Evolutionary conservation across 2,113 vertebrate genomes (phyloP).

Genomic region (Hemicordylus capensis): DNA sequence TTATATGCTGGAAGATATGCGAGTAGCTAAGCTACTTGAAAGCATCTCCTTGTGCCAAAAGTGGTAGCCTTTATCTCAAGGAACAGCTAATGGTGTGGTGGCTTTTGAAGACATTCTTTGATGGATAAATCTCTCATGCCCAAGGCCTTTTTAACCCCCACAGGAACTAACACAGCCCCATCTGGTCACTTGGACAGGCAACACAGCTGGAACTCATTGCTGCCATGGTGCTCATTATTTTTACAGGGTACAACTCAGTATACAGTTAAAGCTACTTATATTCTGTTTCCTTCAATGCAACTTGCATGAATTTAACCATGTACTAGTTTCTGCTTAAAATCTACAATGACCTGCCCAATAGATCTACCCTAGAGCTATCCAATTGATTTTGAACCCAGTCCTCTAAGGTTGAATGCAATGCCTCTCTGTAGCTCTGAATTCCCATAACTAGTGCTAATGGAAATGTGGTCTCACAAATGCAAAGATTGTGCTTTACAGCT

Average conservation of each 20-base stretch:
- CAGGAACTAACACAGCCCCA: background rate
- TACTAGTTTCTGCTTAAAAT: background rate
- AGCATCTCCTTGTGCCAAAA: constrained; percentile 47
- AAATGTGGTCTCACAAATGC: background rate
- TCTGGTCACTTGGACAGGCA: background rate
- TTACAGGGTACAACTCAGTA: background rate
- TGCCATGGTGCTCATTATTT: background rate
- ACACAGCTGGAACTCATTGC: background rate
- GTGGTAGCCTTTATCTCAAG: background rate
- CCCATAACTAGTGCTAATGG: background rate
- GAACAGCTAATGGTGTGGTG: constrained; percentile 17
- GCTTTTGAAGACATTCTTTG: background rate
- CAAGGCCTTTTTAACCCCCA: background rate
- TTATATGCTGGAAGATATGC: too few species aligned
- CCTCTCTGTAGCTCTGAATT: background rate
- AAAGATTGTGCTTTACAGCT: background rate
- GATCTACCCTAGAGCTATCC: background rate
- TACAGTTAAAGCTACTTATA: background rate
- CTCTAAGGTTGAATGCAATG: background rate
- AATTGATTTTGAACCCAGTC: background rate
- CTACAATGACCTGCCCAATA: background rate
- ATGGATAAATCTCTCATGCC: background rate
- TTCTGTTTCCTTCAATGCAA: background rate
- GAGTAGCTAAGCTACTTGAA: constrained; percentile 13
- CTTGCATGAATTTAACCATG: background rate